These are phyloP conservation scores for Lepisosteus osseus DNA, from an alignment of 2,113 vertebrate species.

Conservation along the genomic window DNA sequence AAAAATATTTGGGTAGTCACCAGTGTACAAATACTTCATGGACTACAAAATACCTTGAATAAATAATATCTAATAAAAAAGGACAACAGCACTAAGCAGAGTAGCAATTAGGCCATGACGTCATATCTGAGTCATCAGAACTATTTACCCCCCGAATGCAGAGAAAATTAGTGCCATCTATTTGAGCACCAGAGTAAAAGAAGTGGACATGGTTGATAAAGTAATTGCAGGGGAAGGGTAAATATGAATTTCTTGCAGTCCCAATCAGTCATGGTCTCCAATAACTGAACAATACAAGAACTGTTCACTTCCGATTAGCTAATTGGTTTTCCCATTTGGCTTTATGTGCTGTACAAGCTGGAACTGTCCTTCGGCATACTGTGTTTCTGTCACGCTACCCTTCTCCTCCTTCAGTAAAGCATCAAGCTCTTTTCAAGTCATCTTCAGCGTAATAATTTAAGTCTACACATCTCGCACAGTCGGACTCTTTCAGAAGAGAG, in stretches of 20 bases:
- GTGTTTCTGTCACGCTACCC: constrained; percentile 4
- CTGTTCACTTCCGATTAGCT: not conserved
- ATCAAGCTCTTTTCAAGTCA: not conserved
- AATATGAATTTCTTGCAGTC: not conserved
- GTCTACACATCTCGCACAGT: no score
- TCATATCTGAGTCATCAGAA: not conserved
- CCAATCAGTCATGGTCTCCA: not conserved
- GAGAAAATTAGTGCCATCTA: no score
- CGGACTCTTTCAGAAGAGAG: not conserved
- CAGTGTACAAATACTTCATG: not conserved
- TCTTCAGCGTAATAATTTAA: not conserved
- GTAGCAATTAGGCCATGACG: not conserved
- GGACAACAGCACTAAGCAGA: not conserved
- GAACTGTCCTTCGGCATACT: not conserved
- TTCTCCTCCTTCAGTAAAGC: not conserved
- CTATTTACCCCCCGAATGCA: not conserved
- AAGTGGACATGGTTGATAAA: not conserved
- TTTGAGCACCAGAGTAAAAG: not conserved
- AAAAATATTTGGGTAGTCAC: not conserved
- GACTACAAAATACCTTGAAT: not conserved
- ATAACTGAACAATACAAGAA: not conserved
- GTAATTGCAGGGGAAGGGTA: not conserved
- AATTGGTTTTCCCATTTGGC: not conserved
- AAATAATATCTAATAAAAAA: not conserved
- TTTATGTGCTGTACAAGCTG: not conserved